phyloP scores from a whole-genome alignment of 2,113 vertebrate genomes.

The Desmodus rotundus region DNA sequence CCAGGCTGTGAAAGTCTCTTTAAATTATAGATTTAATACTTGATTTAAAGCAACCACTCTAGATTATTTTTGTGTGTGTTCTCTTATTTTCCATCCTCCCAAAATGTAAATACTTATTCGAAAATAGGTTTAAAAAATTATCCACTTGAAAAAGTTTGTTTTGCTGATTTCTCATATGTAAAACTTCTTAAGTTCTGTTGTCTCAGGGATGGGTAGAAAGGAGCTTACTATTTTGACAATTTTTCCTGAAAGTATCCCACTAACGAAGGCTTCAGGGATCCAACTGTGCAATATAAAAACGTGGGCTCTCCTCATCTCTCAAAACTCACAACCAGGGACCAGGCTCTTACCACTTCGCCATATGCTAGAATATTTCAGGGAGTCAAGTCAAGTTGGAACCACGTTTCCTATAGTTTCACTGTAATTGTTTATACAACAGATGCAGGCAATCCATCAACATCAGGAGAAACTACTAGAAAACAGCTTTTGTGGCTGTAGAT shows the following conservation, averaged over 20 bases:
- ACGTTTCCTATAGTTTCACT: constrained; percentile 53
- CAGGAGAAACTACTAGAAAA: neutral
- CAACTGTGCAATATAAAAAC: neutral
- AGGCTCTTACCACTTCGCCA: neutral
- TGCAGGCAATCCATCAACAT: neutral
- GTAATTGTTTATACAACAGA: constrained; percentile 49
- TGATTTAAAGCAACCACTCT: constrained; percentile 46
- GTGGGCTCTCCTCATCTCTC: neutral
- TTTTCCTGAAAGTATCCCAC: constrained; percentile 51
- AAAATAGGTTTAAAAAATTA: constrained; percentile 43
- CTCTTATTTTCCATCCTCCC: neutral
- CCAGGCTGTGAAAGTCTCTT: constrained; percentile 53
- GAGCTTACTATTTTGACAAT: neutral
- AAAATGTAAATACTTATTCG: neutral
- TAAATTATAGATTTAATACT: neutral
- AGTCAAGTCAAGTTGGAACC: constrained; percentile 41
- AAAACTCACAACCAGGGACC: constrained; percentile 43
- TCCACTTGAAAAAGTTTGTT: constrained; percentile 50
- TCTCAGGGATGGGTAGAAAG: neutral
- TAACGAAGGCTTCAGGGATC: constrained; percentile 50
- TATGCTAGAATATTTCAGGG: constrained; percentile 57
- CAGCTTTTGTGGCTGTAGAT: neutral
- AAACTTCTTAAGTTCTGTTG: neutral
- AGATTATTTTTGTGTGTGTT: neutral
- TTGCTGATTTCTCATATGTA: constrained; percentile 40